Base-by-base conservation (phyloP, 2,797 vertebrate genomes). In the Malurus leucopterus region DNA sequence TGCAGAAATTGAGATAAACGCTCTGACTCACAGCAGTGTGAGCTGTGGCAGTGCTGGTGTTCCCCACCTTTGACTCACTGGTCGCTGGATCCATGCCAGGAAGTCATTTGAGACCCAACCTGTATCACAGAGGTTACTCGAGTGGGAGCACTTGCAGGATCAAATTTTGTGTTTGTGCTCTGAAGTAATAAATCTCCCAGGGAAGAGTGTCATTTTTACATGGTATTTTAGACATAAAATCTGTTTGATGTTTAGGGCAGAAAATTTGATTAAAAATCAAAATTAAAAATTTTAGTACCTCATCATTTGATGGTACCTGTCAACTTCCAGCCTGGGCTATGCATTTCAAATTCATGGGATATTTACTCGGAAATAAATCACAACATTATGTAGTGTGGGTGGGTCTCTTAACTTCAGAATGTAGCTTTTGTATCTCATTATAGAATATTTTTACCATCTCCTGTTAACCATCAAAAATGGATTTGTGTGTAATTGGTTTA, bases 231-330 rank as follows among this genome's bases (percentile, higher is more conserved):
- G 87, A 85, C 58, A 54, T 94, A 84, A 93, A 94, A 89, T 94
- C 93, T 91, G 84, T 89, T 94, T 92, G 89, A 88, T 85, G 80
- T 85, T 86, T 88, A 70, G 65, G 43, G 49, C 82, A 89, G 61
- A 80, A 96, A 94, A 94, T 93, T 83, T 94, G 91, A 94, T 95
- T 93, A 93, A 92, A 94, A 93, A 83, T 91, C 30, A 4, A 81
- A 96, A 95, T 93, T 91, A 94, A 95, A 95, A 89, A 79, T 95
- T 95, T 96, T 96, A 95, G 75, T 91, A 79, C 91, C 91, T 82
- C 89, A 23, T 95, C 90, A 94, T 94, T 92, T 94, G 93, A 89
- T 88, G 65, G 75, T 95, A 93, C 89, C 93, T 95, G 95, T 95
- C 93, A 96, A 61, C 91, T 95, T 88, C 46, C 57, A 91, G 79